Conservation (phyloP, 2,797 vertebrate genomes). For the Vespertilio murinus region DNA sequence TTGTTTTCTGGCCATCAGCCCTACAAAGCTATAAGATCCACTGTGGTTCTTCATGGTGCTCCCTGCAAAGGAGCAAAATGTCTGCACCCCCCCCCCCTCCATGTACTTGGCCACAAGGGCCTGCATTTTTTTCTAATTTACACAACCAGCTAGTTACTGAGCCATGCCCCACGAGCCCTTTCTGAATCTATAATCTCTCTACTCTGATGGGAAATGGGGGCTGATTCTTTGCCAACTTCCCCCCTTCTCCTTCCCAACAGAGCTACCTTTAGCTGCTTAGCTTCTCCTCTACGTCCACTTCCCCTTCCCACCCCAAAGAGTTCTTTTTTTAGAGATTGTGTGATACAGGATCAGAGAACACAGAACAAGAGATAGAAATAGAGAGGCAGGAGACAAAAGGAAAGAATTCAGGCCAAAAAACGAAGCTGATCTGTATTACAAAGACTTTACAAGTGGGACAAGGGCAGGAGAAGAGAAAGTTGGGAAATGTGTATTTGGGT, state of each 20-base stretch:
- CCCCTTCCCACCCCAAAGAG: neutral
- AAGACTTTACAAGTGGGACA: neutral
- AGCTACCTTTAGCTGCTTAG: neutral
- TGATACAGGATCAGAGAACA: neutral
- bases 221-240: neutral
- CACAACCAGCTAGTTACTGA: neutral
- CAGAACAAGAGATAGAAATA: neutral
- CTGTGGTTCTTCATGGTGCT: neutral
- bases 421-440: neutral
- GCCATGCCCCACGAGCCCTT: neutral
- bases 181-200: neutral
- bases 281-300: neutral
- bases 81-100: too few species aligned
- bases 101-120: neutral
- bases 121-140: neutral
- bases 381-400: slow-evolving; percentile 24
- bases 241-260: neutral
- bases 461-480: neutral
- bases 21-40: neutral
- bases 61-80: neutral
- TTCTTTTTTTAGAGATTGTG: neutral
- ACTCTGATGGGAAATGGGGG: neutral
- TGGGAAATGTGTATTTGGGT: neutral
- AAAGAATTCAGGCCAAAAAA: neutral
- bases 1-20: neutral